These are phyloP conservation scores for Neria commutata DNA, from an alignment of 2,888 invertebrate genomes.

Conservation along the genomic window DNA sequence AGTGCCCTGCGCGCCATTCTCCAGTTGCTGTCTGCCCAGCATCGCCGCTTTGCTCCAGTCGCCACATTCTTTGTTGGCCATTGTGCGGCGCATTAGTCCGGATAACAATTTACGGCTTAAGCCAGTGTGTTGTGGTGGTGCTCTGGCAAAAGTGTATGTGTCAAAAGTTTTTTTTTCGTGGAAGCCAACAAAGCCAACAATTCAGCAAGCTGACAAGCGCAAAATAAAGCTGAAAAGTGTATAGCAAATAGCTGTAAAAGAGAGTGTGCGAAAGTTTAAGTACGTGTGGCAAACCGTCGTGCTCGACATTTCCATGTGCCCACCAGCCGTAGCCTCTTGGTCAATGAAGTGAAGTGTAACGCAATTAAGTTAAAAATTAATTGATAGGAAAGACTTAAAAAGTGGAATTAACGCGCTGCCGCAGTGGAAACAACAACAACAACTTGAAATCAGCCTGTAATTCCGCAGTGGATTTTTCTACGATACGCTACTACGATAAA, in stretches of 20 bases:
- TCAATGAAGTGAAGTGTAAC: slow-evolving; percentile 13
- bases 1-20: not conserved
- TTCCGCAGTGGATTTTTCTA: too few relatives aligned
- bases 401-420: not conserved
- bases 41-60: not conserved
- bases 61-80: slow-evolving; percentile 3
- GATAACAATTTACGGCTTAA: slow-evolving; percentile 17
- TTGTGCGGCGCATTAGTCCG: slow-evolving; percentile 15
- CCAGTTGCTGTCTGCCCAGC: not conserved
- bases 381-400: too few relatives aligned
- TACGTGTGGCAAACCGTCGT: not conserved
- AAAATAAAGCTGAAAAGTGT: not conserved
- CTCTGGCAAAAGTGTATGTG: slow-evolving; percentile 9
- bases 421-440: too few relatives aligned
- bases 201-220: not conserved
- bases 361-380: slow-evolving; percentile 13
- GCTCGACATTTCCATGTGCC: not conserved
- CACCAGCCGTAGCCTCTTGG: not conserved
- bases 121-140: too few relatives aligned
- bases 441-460: too few relatives aligned
- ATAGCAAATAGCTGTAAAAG: not conserved
- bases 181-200: not conserved
- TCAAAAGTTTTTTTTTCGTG: slow-evolving; percentile 5
- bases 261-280: not conserved
- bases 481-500: too few relatives aligned